Percentiles rank a stretch among this genome's conserved stretches.
phyloP scores from a whole-genome alignment of 1,140 invertebrate species.

The Drosophila repletoides region DNA sequence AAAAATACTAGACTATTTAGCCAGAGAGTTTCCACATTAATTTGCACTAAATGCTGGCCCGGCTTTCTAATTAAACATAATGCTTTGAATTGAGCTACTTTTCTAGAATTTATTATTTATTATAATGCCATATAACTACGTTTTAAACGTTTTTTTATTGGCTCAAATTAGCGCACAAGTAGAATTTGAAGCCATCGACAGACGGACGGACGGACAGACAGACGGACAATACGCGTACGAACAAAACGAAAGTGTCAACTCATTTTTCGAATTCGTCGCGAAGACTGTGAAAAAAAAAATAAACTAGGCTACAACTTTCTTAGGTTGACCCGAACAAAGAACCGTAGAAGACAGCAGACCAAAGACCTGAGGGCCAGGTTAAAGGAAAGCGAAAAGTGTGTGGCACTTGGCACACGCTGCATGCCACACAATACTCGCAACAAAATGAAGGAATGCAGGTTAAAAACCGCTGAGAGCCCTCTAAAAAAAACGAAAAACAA shows the following conservation, averaged over 20 bases:
- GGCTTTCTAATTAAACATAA: conserved; percentile 57
- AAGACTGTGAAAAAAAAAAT: conserved; percentile 17
- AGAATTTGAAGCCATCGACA: conserved; percentile 70
- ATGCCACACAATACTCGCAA: neutral
- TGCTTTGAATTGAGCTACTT: conserved; percentile 56
- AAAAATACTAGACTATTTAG: conserved; percentile 36
- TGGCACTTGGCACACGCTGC: conserved; percentile 49
- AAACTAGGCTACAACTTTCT: conserved; percentile 62
- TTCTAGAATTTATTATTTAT: conserved; percentile 73
- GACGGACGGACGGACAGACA: conserved; percentile 11
- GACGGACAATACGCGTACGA: conserved; percentile 20
- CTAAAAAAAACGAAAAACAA: conserved; percentile 3
- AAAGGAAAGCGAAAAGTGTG: conserved; percentile 65
- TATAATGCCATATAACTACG: conserved; percentile 11
- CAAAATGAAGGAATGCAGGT: conserved; percentile 20
- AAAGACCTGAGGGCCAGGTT: conserved; percentile 8
- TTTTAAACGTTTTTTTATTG: conserved; percentile 74
- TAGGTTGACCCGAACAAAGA: conserved; percentile 3
- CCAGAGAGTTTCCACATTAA: conserved; percentile 63
- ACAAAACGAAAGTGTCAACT: conserved; percentile 56
- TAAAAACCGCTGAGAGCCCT: conserved; percentile 15
- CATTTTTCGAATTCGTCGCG: conserved; percentile 16
- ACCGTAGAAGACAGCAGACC: neutral
- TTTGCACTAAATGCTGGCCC: conserved; percentile 26
- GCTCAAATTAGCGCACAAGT: conserved; percentile 66